Conservation (phyloP, 2,888 invertebrate species). For the Phyllotreta striolata region DNA sequence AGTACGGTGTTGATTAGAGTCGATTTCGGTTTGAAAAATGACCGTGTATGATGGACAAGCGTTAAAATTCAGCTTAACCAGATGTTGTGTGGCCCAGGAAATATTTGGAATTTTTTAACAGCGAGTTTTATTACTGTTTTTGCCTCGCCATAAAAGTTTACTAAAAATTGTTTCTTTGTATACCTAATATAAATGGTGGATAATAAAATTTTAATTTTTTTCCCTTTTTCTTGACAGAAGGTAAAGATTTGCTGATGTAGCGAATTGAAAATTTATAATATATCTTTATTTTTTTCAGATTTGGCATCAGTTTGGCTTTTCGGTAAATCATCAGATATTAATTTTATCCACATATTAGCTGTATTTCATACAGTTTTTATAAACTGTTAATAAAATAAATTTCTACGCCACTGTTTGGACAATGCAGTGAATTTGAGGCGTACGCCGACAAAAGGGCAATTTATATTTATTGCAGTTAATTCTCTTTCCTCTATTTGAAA, state of each 20-base stretch:
- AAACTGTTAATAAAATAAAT: not conserved
- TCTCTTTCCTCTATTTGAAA: not conserved
- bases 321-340: too few species aligned
- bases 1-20: slow-evolving; percentile 34
- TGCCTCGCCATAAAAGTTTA: slow-evolving; percentile 21
- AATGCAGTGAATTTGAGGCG: slow-evolving; percentile 6
- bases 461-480: slow-evolving; percentile 7
- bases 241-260: too few species aligned
- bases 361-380: too few species aligned
- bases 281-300: too few species aligned
- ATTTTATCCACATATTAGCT: too few species aligned
- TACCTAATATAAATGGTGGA: not conserved
- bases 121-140: not conserved
- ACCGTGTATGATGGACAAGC: slow-evolving; percentile 38
- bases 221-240: not conserved
- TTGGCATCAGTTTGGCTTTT: too few species aligned
- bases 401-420: slow-evolving; percentile 1
- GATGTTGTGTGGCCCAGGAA: slow-evolving; percentile 31
- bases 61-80: slow-evolving; percentile 38
- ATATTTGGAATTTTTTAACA: slow-evolving; percentile 29
- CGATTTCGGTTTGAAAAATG: slow-evolving; percentile 31
- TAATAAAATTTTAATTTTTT: slow-evolving; percentile 14
- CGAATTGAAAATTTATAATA: too few species aligned
- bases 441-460: slow-evolving; percentile 8
- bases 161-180: slow-evolving; percentile 13